These are phyloP conservation scores for Cardiocondyla obscurior DNA, from an alignment of 1,140 invertebrate genomes.

Conservation along the genomic window DNA sequence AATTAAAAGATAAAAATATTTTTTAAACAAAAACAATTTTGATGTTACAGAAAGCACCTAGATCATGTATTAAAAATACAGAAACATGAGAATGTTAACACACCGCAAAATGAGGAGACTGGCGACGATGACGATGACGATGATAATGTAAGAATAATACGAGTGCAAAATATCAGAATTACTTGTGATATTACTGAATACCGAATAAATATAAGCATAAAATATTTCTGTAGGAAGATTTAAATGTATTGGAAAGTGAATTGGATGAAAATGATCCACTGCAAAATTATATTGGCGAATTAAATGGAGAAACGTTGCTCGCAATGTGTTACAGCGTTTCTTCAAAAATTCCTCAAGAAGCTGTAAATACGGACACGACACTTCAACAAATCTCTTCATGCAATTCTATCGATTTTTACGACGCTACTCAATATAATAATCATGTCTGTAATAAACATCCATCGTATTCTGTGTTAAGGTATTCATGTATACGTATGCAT, in stretches of 20 bases:
- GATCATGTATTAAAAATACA: constrained; percentile 75
- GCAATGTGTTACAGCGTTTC: constrained; percentile 70
- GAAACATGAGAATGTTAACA: constrained; percentile 63
- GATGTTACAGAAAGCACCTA: constrained; percentile 69
- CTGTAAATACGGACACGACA: constrained; percentile 12
- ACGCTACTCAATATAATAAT: constrained; percentile 19
- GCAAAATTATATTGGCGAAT: constrained; percentile 71
- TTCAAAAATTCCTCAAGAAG: constrained; percentile 2
- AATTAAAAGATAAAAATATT: not conserved
- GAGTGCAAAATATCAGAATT: not conserved
- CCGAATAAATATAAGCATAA: not conserved
- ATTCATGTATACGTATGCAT: not conserved
- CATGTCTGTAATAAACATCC: not conserved
- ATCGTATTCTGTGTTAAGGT: constrained; percentile 37
- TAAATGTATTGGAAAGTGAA: constrained; percentile 76
- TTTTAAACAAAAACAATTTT: not conserved
- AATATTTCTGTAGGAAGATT: constrained; percentile 70
- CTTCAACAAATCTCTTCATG: not conserved
- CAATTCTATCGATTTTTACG: constrained; percentile 24
- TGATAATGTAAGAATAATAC: constrained; percentile 70
- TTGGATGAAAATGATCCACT: constrained; percentile 78
- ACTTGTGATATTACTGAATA: not conserved
- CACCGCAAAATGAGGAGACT: constrained; percentile 68
- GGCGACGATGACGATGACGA: constrained; percentile 78
- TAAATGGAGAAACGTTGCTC: constrained; percentile 76